Percentiles rank a stretch among this genome's conserved stretches.
phyloP scores from a whole-genome alignment of 2,888 invertebrate genomes.

The Dendrolimus pini region DNA sequence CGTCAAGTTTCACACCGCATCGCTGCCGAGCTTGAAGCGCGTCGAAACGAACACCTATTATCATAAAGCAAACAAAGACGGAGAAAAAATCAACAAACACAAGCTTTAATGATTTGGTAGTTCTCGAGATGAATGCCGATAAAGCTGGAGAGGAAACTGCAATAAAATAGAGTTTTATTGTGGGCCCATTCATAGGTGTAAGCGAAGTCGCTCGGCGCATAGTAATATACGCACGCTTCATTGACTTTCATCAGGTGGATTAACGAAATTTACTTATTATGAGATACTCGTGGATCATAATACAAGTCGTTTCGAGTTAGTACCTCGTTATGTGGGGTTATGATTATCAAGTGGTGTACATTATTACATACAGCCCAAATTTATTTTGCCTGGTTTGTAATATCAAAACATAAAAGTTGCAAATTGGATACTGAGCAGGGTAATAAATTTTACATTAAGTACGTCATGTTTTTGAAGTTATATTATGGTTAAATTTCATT shows the following conservation, averaged over 20 bases:
- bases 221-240: conserved; percentile 12
- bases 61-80: conserved; percentile 72
- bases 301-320: conserved; percentile 16
- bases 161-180: conserved; percentile 66
- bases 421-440: conserved; percentile 24
- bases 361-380: conserved; percentile 22
- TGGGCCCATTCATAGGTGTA: conserved; percentile 43
- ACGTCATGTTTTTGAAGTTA: conserved; percentile 27
- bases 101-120: conserved; percentile 68
- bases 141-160: conserved; percentile 60
- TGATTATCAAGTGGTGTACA: conserved; percentile 27
- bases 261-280: conserved; percentile 4
- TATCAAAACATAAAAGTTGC: conserved; percentile 26
- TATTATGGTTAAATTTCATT: conserved; percentile 28
- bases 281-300: not conserved
- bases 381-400: conserved; percentile 28
- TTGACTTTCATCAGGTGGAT: conserved; percentile 5
- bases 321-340: conserved; percentile 25
- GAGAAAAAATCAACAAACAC: conserved; percentile 69
- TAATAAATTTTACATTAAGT: conserved; percentile 31
- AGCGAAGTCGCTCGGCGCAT: conserved; percentile 7
- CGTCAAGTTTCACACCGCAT: conserved; percentile 72
- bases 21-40: conserved; percentile 51
- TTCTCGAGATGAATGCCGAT: conserved; percentile 67
- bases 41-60: conserved; percentile 71